A percentile compares a stretch with the other conserved stretches of the same genome.
Evolutionary conservation across 2,113 vertebrate species (phyloP).

Genomic region (Mobula birostris): DNA sequence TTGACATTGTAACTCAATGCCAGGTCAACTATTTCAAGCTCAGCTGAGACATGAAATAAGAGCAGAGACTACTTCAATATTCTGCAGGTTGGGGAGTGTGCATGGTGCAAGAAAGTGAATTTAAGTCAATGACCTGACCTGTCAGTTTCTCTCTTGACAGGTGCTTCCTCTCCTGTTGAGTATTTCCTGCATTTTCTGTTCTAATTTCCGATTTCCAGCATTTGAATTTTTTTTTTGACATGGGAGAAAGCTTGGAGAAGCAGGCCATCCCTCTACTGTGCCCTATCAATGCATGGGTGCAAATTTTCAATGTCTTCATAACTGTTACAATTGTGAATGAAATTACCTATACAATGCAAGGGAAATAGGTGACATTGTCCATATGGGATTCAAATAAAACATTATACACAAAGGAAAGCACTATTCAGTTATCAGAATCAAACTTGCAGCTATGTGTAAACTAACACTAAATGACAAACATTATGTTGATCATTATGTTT

Average conservation of each 20-base stretch:
- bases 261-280: background rate
- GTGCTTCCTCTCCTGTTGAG: no score
- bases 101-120: no score
- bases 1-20: background rate
- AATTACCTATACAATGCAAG: background rate
- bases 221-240: background rate
- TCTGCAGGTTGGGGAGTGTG: no score
- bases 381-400: background rate
- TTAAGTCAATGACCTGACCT: no score
- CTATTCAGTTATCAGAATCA: background rate
- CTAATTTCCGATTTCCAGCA: no score
- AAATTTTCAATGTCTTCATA: background rate
- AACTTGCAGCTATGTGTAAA: background rate
- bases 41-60: background rate
- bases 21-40: background rate
- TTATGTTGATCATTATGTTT: background rate
- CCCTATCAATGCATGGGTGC: background rate
- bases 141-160: no score
- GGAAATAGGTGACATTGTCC: background rate
- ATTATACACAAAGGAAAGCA: background rate
- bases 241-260: background rate
- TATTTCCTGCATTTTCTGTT: no score
- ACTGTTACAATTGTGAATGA: background rate
- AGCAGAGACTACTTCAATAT: no score
- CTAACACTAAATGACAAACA: background rate